These are phyloP conservation scores for Echinops telfairi DNA, from an alignment of 2,113 vertebrate genomes.

Conservation along the genomic window DNA sequence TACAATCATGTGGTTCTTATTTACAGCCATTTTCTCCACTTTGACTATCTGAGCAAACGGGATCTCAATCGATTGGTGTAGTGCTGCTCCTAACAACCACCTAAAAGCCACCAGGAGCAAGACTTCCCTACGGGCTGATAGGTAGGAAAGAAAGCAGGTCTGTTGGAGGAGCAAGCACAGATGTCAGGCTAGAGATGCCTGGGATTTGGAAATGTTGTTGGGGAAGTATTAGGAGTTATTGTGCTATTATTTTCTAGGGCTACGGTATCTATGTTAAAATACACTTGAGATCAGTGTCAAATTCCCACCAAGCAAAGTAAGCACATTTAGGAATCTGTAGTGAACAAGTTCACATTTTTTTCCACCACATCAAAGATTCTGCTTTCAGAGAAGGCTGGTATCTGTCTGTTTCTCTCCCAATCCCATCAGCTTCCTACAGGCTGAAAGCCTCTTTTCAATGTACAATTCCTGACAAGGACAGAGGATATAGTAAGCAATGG, in stretches of 20 bases:
- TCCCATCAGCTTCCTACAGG: too few species aligned
- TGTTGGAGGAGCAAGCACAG: neutral
- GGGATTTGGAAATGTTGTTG: neutral
- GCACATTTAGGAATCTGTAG: too few species aligned
- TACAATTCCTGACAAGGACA: too few species aligned
- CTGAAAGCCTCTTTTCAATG: too few species aligned
- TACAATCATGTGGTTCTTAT: neutral
- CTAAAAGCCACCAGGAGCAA: neutral
- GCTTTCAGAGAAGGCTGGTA: too few species aligned
- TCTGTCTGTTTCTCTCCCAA: too few species aligned
- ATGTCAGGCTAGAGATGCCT: neutral
- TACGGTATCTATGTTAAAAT: neutral
- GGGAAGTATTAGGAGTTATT: neutral
- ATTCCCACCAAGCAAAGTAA: neutral
- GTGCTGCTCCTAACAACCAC: neutral
- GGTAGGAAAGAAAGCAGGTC: neutral
- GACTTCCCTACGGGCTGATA: neutral
- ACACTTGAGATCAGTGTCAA: neutral
- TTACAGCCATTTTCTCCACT: constrained; percentile 13
- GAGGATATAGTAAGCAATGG: neutral
- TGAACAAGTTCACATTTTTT: too few species aligned
- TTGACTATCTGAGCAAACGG: neutral
- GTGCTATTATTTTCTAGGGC: neutral
- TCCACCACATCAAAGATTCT: too few species aligned
- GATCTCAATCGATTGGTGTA: neutral